phyloP scores from a whole-genome alignment of 2,797 vertebrate species.

The Adrianichthys oophorus region DNA sequence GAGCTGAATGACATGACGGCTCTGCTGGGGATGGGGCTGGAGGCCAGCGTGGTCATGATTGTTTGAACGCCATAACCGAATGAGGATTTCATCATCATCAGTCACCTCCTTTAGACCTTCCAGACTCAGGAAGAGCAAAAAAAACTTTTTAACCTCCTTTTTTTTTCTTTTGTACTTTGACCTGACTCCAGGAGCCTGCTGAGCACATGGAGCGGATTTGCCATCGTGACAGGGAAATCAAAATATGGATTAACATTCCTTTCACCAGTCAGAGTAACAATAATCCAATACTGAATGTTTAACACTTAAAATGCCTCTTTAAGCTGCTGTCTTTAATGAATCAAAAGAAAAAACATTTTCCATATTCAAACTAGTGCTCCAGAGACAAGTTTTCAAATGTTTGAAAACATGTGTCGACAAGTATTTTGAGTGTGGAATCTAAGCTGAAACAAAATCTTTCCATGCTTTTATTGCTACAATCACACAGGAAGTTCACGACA shows the following conservation, averaged over 20 bases:
- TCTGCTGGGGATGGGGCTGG: constrained; percentile 4
- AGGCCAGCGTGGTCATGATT: constrained; percentile 6
- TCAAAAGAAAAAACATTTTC: constrained; percentile 9
- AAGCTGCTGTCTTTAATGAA: constrained; percentile 17
- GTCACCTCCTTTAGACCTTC: not conserved
- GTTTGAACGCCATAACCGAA: not conserved
- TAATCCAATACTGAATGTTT: not conserved
- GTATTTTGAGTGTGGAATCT: no score
- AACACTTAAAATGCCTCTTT: constrained; percentile 5
- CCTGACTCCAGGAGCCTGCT: constrained; percentile 53
- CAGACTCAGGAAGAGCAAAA: constrained; percentile 6
- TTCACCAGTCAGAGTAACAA: constrained; percentile 8
- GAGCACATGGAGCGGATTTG: constrained; percentile 45
- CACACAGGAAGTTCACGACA: no score
- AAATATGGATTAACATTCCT: constrained; percentile 14
- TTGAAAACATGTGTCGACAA: no score
- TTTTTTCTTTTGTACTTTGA: constrained; percentile 21
- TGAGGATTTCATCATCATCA: constrained; percentile 11
- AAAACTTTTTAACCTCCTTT: constrained; percentile 13
- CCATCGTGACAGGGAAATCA: constrained; percentile 7
- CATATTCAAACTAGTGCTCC: no score
- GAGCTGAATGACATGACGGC: constrained; percentile 1
- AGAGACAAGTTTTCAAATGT: no score
- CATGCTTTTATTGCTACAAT: no score
- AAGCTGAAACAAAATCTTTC: no score